Conservation (phyloP, 2,888 invertebrate species). For the Aspidapion aeneum region DNA sequence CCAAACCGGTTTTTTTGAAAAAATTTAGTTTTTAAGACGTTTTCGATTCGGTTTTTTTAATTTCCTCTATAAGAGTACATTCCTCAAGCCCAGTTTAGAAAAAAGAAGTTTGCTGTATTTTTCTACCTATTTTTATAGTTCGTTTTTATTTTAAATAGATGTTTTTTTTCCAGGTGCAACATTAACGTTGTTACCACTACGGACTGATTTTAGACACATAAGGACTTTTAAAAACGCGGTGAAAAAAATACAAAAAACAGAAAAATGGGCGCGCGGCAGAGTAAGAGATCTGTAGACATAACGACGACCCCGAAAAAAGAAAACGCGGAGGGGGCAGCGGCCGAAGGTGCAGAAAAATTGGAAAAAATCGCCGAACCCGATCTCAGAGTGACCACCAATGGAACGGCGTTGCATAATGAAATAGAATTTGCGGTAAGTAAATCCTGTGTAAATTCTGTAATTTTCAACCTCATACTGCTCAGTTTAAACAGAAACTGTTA, state of each 20-base stretch:
- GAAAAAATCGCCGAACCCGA: constrained; percentile 76
- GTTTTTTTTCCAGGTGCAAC: constrained; percentile 13
- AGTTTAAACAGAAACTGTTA: too few relatives aligned
- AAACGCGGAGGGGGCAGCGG: constrained; percentile 34
- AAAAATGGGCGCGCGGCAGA: constrained; percentile 84
- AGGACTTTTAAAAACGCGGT: not conserved
- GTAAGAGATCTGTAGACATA: constrained; percentile 84
- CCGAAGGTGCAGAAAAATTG: constrained; percentile 60
- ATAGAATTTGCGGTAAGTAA: constrained; percentile 56
- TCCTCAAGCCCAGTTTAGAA: too few relatives aligned
- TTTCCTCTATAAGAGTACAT: too few relatives aligned
- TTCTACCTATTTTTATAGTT: too few relatives aligned
- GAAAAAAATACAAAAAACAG: constrained; percentile 1
- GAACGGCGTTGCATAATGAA: constrained; percentile 71
- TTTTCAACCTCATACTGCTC: too few relatives aligned
- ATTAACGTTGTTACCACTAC: not conserved
- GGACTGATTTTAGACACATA: not conserved
- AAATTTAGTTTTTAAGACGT: too few relatives aligned
- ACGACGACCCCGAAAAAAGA: constrained; percentile 64
- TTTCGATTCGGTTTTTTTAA: too few relatives aligned
- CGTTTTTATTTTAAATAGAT: too few relatives aligned
- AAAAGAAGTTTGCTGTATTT: too few relatives aligned
- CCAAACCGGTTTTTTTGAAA: too few relatives aligned
- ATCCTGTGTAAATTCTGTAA: too few relatives aligned
- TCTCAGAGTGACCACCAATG: constrained; percentile 64